phyloP scores from a whole-genome alignment of 2,797 vertebrate genomes.

The Danio jaintianensis region DNA sequence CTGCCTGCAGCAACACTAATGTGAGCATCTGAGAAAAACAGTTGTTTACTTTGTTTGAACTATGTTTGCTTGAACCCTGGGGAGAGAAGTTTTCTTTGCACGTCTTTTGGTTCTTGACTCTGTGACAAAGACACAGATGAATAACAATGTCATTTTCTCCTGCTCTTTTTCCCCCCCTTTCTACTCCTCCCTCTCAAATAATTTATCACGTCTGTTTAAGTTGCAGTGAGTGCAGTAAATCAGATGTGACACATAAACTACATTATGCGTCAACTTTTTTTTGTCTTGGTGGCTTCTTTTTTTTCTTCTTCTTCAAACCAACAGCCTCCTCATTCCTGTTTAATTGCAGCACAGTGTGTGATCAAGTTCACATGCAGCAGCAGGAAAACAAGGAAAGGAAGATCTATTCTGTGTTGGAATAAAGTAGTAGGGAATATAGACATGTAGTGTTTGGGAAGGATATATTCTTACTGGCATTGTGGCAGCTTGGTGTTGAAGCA shows the following conservation, averaged over 20 bases:
- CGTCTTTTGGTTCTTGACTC: slow-evolving; percentile 79
- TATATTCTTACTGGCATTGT: background rate
- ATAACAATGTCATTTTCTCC: slow-evolving; percentile 84
- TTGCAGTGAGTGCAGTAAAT: slow-evolving; percentile 84
- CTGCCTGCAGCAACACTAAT: slow-evolving; percentile 92
- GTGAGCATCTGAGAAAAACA: slow-evolving; percentile 90
- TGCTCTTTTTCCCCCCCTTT: slow-evolving; percentile 55
- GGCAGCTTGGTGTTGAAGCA: background rate
- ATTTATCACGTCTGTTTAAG: slow-evolving; percentile 86
- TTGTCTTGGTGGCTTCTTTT: slow-evolving; percentile 59
- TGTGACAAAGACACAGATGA: slow-evolving; percentile 84
- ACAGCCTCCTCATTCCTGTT: slow-evolving; percentile 83
- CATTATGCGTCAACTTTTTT: slow-evolving; percentile 72
- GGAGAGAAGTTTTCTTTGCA: slow-evolving; percentile 85
- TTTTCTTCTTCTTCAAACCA: slow-evolving; percentile 67
- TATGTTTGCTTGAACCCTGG: slow-evolving; percentile 81
- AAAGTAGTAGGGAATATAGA: slow-evolving; percentile 6
- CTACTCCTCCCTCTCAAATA: slow-evolving; percentile 80
- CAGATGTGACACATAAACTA: slow-evolving; percentile 87
- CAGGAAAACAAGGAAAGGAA: slow-evolving; percentile 17
- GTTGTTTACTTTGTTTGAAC: slow-evolving; percentile 94
- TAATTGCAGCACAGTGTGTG: slow-evolving; percentile 75
- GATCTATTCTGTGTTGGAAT: slow-evolving; percentile 22
- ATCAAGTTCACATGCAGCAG: slow-evolving; percentile 75
- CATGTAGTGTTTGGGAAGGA: slow-evolving; percentile 17